These are phyloP conservation scores for Bellardia bayeri DNA, from an alignment of 2,888 invertebrate species.

Conservation along the genomic window DNA sequence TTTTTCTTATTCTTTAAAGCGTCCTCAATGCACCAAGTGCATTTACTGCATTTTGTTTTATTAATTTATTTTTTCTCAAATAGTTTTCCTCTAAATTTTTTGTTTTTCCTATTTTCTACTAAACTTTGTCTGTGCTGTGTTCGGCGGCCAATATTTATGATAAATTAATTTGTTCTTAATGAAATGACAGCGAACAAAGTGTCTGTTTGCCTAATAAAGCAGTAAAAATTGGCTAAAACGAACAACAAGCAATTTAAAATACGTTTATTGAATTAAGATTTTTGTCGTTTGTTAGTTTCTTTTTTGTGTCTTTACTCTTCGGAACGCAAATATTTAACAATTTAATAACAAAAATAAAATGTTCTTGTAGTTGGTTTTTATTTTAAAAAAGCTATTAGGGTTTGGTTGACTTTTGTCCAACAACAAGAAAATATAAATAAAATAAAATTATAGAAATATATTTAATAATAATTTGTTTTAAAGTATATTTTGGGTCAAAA, in stretches of 20 bases:
- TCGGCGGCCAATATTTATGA: constrained; percentile 65
- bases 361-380: constrained; percentile 11
- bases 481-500: constrained; percentile 50
- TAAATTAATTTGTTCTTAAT: constrained; percentile 74
- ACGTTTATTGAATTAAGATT: constrained; percentile 65
- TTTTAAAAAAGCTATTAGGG: constrained; percentile 21
- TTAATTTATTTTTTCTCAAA: neutral
- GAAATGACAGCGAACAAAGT: constrained; percentile 74
- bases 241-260: constrained; percentile 51
- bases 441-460: neutral
- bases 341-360: constrained; percentile 15
- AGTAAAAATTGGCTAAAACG: constrained; percentile 58
- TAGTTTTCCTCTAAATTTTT: constrained; percentile 4
- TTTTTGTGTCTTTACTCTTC: constrained; percentile 34
- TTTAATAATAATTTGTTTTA: constrained; percentile 46
- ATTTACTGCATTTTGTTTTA: constrained; percentile 12
- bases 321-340: constrained; percentile 53
- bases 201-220: constrained; percentile 72
- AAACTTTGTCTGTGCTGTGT: constrained; percentile 10
- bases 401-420: constrained; percentile 3
- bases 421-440: neutral
- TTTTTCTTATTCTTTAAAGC: constrained; percentile 25
- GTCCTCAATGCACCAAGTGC: constrained; percentile 46
- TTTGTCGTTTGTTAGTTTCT: neutral
- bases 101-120: neutral